Conservation (phyloP, 2,797 vertebrate genomes). For the Amblyopsis hoosieri region DNA sequence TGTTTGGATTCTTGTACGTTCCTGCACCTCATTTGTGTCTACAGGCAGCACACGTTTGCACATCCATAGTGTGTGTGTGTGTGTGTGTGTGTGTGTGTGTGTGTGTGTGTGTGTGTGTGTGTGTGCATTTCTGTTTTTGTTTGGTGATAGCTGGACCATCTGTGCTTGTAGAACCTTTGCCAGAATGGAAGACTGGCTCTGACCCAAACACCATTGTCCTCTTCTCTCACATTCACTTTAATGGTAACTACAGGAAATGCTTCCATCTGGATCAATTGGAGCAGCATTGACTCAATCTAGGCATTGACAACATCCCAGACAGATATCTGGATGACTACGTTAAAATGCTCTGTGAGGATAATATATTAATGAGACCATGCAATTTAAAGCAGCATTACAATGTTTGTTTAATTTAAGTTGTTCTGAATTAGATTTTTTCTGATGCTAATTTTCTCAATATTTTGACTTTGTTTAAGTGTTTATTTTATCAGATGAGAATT, state of each 20-base stretch:
- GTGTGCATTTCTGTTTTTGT: slow-evolving; percentile 34
- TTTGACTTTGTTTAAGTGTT: no score
- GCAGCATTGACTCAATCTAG: slow-evolving; percentile 6
- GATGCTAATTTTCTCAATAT: no score
- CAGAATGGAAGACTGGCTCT: slow-evolving; percentile 46
- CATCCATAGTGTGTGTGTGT: slow-evolving; percentile 8
- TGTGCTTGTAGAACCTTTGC: slow-evolving; percentile 62
- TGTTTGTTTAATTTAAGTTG: no score
- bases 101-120: slow-evolving; percentile 16
- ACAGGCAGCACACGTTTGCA: neutral
- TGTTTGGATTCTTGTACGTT: slow-evolving; percentile 2
- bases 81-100: slow-evolving; percentile 16
- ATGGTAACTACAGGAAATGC: slow-evolving; percentile 18
- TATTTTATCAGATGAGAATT: no score
- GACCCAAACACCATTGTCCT: slow-evolving; percentile 60
- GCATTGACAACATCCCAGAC: slow-evolving; percentile 30
- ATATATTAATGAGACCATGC: slow-evolving; percentile 34
- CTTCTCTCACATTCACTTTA: slow-evolving; percentile 46
- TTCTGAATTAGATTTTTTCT: no score
- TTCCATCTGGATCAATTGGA: no score
- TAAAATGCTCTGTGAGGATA: slow-evolving; percentile 25
- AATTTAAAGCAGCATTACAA: no score
- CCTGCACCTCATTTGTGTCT: slow-evolving; percentile 42
- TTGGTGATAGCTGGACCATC: slow-evolving; percentile 65
- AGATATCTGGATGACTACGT: slow-evolving; percentile 36